phyloP scores from a whole-genome alignment of 2,113 vertebrate species.

The human (Homo sapiens) region DNA sequence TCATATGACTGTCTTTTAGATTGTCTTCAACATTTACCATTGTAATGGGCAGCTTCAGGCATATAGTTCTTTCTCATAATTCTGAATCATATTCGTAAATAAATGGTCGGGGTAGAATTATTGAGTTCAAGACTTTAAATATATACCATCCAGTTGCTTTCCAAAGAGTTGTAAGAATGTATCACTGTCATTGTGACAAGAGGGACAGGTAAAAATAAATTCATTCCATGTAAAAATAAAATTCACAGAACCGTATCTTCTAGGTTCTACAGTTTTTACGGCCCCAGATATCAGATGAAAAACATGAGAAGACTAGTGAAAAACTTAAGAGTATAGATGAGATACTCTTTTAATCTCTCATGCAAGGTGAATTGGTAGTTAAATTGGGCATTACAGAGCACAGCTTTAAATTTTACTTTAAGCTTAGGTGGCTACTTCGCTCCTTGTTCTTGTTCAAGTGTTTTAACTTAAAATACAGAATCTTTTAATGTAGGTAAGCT shows the following conservation, averaged over 20 bases:
- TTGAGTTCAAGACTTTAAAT: neutral
- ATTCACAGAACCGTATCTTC: neutral
- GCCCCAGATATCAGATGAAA: neutral
- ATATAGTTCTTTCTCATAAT: neutral
- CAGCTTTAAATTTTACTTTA: slow-evolving; percentile 43
- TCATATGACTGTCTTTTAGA: neutral
- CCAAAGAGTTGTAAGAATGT: neutral
- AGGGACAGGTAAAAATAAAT: neutral
- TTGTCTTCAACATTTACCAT: neutral
- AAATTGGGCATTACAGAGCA: neutral
- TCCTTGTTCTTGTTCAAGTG: neutral
- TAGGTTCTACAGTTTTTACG: neutral
- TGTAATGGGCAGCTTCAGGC: neutral
- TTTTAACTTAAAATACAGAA: neutral
- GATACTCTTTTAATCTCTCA: neutral
- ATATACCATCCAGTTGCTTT: neutral
- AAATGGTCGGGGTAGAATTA: neutral
- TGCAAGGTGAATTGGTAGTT: neutral
- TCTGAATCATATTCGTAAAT: slow-evolving; percentile 38
- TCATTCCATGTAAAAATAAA: slow-evolving; percentile 27
- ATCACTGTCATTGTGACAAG: neutral
- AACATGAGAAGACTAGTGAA: neutral
- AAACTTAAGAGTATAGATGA: neutral
- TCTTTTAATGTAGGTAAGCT: neutral
- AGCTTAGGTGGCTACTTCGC: neutral